phyloP scores from a whole-genome alignment of 2,797 vertebrate species.

The Enteromius mattozi region DNA sequence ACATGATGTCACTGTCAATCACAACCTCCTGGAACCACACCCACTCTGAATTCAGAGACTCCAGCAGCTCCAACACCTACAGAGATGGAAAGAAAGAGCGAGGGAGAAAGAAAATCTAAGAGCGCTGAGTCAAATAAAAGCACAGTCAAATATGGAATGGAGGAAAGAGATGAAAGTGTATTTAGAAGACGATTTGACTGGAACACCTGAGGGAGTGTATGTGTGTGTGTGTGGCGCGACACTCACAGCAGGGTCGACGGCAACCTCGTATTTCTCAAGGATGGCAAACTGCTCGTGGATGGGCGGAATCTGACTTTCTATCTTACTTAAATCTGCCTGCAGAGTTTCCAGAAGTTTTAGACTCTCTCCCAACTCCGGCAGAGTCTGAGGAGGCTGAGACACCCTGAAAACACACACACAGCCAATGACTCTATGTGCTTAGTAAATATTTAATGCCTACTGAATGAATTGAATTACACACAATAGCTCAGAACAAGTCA shows the following conservation, averaged over 20 bases:
- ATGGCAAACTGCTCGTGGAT: slow-evolving; percentile 87
- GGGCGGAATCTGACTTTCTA: slow-evolving; percentile 79
- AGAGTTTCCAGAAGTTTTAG: slow-evolving; percentile 80
- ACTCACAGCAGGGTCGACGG: slow-evolving; percentile 78
- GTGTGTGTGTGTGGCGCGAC: background rate
- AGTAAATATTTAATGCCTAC: background rate
- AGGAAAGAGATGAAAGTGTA: slow-evolving; percentile 18
- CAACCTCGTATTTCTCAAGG: slow-evolving; percentile 85
- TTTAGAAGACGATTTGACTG: slow-evolving; percentile 9
- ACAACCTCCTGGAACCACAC: slow-evolving; percentile 83
- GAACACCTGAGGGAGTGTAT: slow-evolving; percentile 17
- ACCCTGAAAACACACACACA: slow-evolving; percentile 67
- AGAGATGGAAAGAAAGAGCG: slow-evolving; percentile 33
- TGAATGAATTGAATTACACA: slow-evolving; percentile 6
- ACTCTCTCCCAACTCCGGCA: slow-evolving; percentile 77
- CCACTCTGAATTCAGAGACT: slow-evolving; percentile 80
- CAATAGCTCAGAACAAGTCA: background rate
- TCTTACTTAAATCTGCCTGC: slow-evolving; percentile 74
- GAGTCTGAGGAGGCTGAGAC: slow-evolving; percentile 74
- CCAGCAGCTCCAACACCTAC: slow-evolving; percentile 82
- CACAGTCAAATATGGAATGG: background rate
- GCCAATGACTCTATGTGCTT: background rate
- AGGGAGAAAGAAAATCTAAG: slow-evolving; percentile 23
- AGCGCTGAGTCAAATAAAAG: slow-evolving; percentile 22
- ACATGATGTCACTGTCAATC: slow-evolving; percentile 79